A percentile compares a stretch with the other conserved stretches of the same genome.
Evolutionary conservation across 1,140 invertebrate genomes (phyloP).

Genomic region (Mactra quadrangularis): DNA sequence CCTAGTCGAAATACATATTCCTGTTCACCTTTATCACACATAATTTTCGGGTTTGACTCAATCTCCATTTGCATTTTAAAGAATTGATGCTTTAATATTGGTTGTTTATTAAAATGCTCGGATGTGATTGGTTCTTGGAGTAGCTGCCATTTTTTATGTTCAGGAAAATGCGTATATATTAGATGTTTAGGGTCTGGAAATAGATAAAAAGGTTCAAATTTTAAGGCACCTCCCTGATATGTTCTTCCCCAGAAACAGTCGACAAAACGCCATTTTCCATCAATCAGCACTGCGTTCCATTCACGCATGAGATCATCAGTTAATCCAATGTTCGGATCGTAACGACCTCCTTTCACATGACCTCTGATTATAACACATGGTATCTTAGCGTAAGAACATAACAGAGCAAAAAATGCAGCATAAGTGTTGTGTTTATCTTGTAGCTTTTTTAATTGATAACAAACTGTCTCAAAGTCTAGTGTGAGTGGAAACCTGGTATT

Average conservation of each 20-base stretch:
- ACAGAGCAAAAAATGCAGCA: conserved; percentile 32
- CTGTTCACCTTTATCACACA: conserved; percentile 5
- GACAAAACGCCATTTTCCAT: conserved; percentile 30
- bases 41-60: not conserved
- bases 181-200: conserved; percentile 34
- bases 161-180: conserved; percentile 25
- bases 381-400: conserved; percentile 18
- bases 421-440: conserved; percentile 2
- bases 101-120: conserved; percentile 2
- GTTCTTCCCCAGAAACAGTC: conserved; percentile 28
- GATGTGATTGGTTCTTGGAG: not conserved
- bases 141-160: conserved; percentile 1
- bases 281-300: conserved; percentile 40
- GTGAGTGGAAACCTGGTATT: not conserved
- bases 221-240: not conserved
- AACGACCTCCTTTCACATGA: conserved; percentile 27
- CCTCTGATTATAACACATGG: conserved; percentile 39
- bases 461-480: not conserved
- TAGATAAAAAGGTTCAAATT: not conserved
- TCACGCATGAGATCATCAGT: not conserved
- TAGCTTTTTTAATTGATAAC: conserved; percentile 1
- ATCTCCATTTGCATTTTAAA: conserved; percentile 38
- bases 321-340: not conserved
- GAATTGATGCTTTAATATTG: conserved; percentile 16
- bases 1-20: conserved; percentile 17